Percentiles rank a stretch among this genome's conserved stretches.
Conservation (phyloP, 1,140 invertebrate species). For the Acromyrmex heyeri region DNA sequence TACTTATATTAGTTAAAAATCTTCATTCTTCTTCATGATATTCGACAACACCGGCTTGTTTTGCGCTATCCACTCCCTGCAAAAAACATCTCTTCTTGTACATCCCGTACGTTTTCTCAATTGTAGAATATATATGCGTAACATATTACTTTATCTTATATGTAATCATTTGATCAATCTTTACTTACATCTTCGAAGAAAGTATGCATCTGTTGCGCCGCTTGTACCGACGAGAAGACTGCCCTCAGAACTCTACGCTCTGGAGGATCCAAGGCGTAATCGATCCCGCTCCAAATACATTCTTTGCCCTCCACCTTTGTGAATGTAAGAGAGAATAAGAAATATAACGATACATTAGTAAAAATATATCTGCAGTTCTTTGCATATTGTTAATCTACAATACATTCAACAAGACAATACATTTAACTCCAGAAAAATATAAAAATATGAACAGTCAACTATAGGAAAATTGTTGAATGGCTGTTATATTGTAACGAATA, state of each 20-base stretch:
- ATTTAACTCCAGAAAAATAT: neutral
- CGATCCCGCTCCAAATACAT: constrained; percentile 86
- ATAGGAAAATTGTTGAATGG: no score
- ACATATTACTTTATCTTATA: neutral
- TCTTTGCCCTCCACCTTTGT: constrained; percentile 81
- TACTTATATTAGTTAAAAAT: constrained; percentile 26
- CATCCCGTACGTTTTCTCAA: neutral
- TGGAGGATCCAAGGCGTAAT: constrained; percentile 85
- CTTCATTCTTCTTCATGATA: constrained; percentile 59
- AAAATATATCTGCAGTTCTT: neutral
- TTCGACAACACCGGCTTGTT: constrained; percentile 74
- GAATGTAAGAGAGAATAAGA: neutral
- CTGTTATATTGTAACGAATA: no score
- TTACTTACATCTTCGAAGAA: constrained; percentile 84
- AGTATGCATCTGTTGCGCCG: constrained; percentile 85
- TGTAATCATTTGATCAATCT: neutral
- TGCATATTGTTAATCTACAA: neutral
- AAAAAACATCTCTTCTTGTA: constrained; percentile 47
- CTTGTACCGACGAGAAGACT: constrained; percentile 83
- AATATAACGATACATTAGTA: neutral
- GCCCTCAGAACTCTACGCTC: constrained; percentile 83
- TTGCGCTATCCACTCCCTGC: constrained; percentile 77
- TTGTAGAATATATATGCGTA: neutral
- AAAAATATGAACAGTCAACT: neutral
- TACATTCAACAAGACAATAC: neutral